A percentile compares a stretch with the other conserved stretches of the same genome.
Conservation (phyloP, 2,888 invertebrate genomes). For the Sinopyrophorus schimmeli region DNA sequence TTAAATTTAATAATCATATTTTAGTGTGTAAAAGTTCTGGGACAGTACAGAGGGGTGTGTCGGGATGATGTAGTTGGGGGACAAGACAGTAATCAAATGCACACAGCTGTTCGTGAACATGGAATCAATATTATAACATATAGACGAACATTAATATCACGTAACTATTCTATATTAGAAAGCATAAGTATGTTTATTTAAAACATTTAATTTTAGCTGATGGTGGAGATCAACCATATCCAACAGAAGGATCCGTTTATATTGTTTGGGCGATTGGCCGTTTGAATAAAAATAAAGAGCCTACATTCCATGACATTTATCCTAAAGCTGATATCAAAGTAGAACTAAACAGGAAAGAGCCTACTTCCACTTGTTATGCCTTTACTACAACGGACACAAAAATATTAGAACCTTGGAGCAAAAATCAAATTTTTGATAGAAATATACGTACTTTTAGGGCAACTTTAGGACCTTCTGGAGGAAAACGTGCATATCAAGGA, state of each 20-base stretch:
- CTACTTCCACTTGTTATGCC: slow-evolving; percentile 71
- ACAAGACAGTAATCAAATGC: slow-evolving; percentile 79
- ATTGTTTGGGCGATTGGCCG: slow-evolving; percentile 85
- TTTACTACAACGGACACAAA: slow-evolving; percentile 62
- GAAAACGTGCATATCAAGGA: slow-evolving; percentile 75
- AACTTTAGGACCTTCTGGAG: slow-evolving; percentile 83
- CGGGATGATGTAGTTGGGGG: slow-evolving; percentile 82
- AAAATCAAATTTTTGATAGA: slow-evolving; percentile 67
- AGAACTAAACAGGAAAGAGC: slow-evolving; percentile 67
- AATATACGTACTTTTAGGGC: slow-evolving; percentile 78
- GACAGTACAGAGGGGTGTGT: slow-evolving; percentile 85
- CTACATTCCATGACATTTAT: slow-evolving; percentile 81
- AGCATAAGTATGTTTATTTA: slow-evolving; percentile 1
- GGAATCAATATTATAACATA: slow-evolving; percentile 81
- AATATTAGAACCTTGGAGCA: slow-evolving; percentile 62
- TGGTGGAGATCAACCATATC: slow-evolving; percentile 73
- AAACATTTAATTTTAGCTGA: slow-evolving; percentile 64
- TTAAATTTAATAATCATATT: slow-evolving; percentile 4
- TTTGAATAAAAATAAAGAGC: slow-evolving; percentile 75
- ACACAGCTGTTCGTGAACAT: slow-evolving; percentile 70
- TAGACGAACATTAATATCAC: slow-evolving; percentile 72
- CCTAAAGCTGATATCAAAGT: slow-evolving; percentile 71
- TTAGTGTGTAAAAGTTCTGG: slow-evolving; percentile 83
- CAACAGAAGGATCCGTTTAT: slow-evolving; percentile 61
- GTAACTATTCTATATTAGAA: no score